Evolutionary conservation across 2,113 vertebrate species (phyloP).

Genomic region (Otocyon megalotis): DNA sequence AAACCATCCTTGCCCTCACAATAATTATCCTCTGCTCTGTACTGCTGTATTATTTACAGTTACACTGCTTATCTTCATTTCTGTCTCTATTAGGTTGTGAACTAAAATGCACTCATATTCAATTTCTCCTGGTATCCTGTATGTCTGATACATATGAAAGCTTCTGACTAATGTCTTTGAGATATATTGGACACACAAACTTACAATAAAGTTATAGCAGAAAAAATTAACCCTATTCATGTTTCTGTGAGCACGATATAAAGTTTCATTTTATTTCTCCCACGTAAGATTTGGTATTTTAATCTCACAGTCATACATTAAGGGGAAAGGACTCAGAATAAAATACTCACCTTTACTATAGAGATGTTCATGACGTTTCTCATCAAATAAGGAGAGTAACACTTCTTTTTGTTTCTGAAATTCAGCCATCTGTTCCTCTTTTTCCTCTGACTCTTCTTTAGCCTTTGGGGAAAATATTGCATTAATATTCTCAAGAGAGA

Average conservation of each 20-base stretch:
- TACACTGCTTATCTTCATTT: neutral
- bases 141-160: neutral
- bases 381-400: conserved; percentile 94
- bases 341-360: conserved; percentile 92
- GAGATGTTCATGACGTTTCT: conserved; percentile 95
- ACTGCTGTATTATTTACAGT: neutral
- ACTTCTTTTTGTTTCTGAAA: conserved; percentile 92
- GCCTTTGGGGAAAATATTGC: conserved; percentile 79
- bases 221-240: neutral
- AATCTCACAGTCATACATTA: neutral
- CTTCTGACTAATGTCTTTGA: neutral
- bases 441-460: conserved; percentile 92
- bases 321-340: neutral
- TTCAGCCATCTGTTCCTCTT: conserved; percentile 92
- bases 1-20: neutral
- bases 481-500: conserved; percentile 25
- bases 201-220: neutral
- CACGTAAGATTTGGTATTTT: neutral
- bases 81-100: neutral
- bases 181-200: neutral
- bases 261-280: neutral
- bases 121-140: neutral
- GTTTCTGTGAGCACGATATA: neutral
- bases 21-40: neutral
- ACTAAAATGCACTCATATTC: neutral